Evolutionary conservation across 2,113 vertebrate species (phyloP), one percentile per base, ranked within the genome.

Genomic region (Labrus mixtus): DNA sequence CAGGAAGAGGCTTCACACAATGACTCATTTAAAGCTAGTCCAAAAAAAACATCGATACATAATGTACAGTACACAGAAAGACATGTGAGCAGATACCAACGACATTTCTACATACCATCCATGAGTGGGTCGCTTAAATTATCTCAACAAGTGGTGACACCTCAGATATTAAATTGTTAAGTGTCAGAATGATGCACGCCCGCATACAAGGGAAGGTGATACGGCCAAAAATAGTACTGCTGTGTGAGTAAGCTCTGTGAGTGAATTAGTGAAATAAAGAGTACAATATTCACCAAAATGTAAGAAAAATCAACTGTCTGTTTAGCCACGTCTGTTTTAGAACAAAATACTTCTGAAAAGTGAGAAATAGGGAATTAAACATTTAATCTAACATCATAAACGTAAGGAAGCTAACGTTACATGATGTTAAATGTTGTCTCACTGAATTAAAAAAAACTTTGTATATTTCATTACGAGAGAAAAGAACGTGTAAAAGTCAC

Each of bases 1-100:
- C 68, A 75, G 82, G 53, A 78, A 73, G 58, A 58, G 53, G 4
- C 22, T 57, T 78, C 33, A 76, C 57, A 75, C 15, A 43, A 22
- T 50, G 58, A 59, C 36, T 41, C 54, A 56, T 68, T 19, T 5
- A 48, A 0, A 15, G 39, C 13, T 11, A n/a, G 36, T 17, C 1
- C 1, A 33, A 33, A 33, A 16, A 8, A 48, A 48, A 19, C 6
- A 6, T 8, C 8, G 41, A 10, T 70, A 64, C 22, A 41, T 6
- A n/a, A n/a, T n/a, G n/a, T n/a, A 48, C 10, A 12, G 6, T 45
- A 45, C 54, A 48, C 0, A 16, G 15, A 1, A 4, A 8, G 17
- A 50, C 39, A 58, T 25, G 23, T 36, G 60, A 57, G 20, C 56
- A 8, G 46, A 48, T 48, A 48, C 16, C 46, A 15, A 15, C 64